Percentiles rank a stretch among this genome's conserved stretches.
Evolutionary conservation across 2,113 vertebrate genomes (phyloP).

Genomic region (Scartelaos histophorus): DNA sequence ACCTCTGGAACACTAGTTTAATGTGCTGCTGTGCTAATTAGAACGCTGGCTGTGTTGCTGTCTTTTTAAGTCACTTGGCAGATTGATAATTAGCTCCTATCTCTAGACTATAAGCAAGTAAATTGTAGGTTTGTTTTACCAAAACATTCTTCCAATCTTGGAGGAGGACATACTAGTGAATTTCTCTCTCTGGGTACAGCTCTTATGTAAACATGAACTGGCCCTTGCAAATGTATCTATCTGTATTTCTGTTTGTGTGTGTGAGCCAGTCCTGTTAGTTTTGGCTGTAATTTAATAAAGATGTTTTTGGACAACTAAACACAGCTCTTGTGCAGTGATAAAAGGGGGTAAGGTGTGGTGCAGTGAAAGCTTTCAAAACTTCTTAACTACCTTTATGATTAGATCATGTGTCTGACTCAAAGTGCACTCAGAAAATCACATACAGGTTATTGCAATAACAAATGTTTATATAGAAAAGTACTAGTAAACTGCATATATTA

Average conservation of each 20-base stretch:
- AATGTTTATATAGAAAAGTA: neutral
- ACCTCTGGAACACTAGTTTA: neutral
- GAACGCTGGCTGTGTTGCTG: neutral
- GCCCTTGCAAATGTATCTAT: neutral
- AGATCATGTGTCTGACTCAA: neutral
- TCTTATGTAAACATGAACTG: neutral
- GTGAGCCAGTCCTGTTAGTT: neutral
- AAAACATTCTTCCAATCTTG: neutral
- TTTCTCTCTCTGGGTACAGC: neutral
- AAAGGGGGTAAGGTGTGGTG: neutral
- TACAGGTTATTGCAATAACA: neutral
- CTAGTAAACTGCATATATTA: neutral
- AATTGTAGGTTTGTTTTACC: neutral
- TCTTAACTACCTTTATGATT: neutral
- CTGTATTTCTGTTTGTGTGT: neutral
- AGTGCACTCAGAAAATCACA: neutral
- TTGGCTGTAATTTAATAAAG: neutral
- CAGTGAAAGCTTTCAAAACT: neutral
- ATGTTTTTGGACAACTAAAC: neutral
- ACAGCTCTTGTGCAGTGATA: neutral
- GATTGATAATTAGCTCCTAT: neutral
- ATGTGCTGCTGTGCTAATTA: constrained; percentile 19
- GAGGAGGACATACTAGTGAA: neutral
- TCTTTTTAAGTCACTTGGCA: neutral
- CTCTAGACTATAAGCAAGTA: neutral